Percentiles rank a stretch among this genome's conserved stretches.
Conservation (phyloP, 2,113 vertebrate species). For the Carassius gibelio region DNA sequence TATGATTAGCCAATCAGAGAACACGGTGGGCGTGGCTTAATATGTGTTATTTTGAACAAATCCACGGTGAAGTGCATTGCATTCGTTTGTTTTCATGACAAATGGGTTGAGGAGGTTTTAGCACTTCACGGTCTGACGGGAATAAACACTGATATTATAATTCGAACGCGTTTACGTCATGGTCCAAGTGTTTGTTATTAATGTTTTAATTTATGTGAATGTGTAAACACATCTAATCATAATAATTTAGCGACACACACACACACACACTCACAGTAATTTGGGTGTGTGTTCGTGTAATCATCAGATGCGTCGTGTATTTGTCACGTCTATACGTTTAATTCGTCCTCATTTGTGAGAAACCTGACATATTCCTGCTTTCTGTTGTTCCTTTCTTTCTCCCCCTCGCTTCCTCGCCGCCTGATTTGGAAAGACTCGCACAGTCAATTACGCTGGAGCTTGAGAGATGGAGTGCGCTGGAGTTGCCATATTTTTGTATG, state of each 20-base stretch:
- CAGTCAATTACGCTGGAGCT: constrained; percentile 79
- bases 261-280: background rate
- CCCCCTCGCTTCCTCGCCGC: constrained; percentile 53
- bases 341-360: constrained; percentile 20
- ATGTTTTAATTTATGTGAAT: background rate
- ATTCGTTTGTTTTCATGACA: background rate
- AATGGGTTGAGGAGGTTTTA: background rate
- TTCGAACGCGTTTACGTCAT: background rate
- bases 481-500: constrained; percentile 79
- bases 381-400: constrained; percentile 27
- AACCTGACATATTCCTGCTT: constrained; percentile 41
- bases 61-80: background rate
- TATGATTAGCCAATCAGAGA: background rate
- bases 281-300: background rate
- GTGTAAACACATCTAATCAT: constrained; percentile 21
- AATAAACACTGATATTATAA: background rate
- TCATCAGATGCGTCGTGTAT: background rate
- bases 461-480: constrained; percentile 73
- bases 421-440: constrained; percentile 77
- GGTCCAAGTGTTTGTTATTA: constrained; percentile 12
- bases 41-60: background rate
- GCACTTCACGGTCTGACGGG: background rate
- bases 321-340: constrained; percentile 11
- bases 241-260: constrained; percentile 26
- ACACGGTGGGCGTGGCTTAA: background rate